A percentile compares a stretch with the other conserved stretches of the same genome.
phyloP scores from a whole-genome alignment of 92 coral and sea anemone species.

The Epizoanthus scotinus region DNA sequence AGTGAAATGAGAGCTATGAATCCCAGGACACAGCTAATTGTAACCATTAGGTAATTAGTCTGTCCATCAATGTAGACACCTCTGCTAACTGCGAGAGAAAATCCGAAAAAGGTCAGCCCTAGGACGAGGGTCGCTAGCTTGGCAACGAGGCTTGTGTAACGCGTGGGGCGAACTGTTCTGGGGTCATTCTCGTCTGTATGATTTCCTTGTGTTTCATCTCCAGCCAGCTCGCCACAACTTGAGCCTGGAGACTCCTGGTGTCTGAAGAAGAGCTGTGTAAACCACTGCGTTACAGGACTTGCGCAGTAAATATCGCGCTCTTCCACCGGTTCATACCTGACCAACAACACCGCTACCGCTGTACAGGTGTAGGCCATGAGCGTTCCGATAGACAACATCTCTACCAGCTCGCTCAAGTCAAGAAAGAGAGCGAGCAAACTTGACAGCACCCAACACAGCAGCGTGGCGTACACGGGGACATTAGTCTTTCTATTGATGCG shows the following conservation, averaged over 20 bases:
- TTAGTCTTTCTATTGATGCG: constrained; percentile 51
- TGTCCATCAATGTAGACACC: constrained; percentile 14
- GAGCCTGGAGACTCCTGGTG: constrained; percentile 22
- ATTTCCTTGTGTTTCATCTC: constrained; percentile 27
- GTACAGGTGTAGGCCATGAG: constrained; percentile 76
- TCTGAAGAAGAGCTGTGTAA: constrained; percentile 18
- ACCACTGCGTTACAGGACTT: constrained; percentile 35
- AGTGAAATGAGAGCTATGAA: constrained; percentile 43
- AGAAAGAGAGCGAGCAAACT: constrained; percentile 62
- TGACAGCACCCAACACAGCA: constrained; percentile 66
- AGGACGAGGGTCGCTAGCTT: constrained; percentile 8
- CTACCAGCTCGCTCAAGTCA: constrained; percentile 64
- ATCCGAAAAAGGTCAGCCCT: constrained; percentile 30
- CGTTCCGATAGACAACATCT: constrained; percentile 89
- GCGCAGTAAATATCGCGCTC: background rate
- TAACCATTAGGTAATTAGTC: constrained; percentile 14
- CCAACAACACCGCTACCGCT: constrained; percentile 69
- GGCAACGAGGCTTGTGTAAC: constrained; percentile 17
- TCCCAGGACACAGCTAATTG: constrained; percentile 53
- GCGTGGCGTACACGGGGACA: constrained; percentile 58
- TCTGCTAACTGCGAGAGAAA: constrained; percentile 28
- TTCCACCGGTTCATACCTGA: constrained; percentile 63
- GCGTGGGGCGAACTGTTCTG: constrained; percentile 13
- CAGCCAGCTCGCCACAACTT: constrained; percentile 3
- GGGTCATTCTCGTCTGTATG: constrained; percentile 10